Evolutionary conservation across 2,113 vertebrate species (phyloP), one percentile per base, ranked within the genome.

Genomic region (Saccopteryx leptura): DNA sequence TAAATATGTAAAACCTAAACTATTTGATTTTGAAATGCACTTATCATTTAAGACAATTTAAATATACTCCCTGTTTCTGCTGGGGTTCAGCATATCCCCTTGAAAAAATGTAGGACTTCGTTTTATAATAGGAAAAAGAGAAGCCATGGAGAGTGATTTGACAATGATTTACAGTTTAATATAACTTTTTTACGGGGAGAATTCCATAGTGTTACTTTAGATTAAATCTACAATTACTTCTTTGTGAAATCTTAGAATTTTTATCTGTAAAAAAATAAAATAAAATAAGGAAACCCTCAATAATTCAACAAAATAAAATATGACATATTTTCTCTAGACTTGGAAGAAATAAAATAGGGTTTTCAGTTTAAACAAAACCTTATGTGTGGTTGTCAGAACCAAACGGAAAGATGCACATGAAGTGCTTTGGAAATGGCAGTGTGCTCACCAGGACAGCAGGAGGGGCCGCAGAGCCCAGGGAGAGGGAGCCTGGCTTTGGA

Each of bases 1-100:
- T 92, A 96, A 96, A 90, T 92, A 90, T 86, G 69, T 78, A 88
- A 94, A 92, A 18, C 61, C 71, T 94, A 75, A 91, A 81, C 58
- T 46, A 85, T 97, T 95, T 96, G 15, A 82, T 95, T 95, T 94
- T 93, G 63, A 92, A 94, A 90, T 87, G 9, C 79, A 96, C 61
- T 94, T 96, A 69, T 79, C 66, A 78, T 63, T 95, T 88, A 96
- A 63, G 93, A 82, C 54, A 33, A 91, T 88, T 96, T 69, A 96
- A 85, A 88, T 88, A 65, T 0, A 52, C 10, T 39, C 65, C 17
- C 26, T 72, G 3, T 94, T 95, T 85, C 81, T 94, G 12, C 71
- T 90, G n/a, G 19, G 81, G 33, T 90, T 84, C 48, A 58, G 31
- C 1, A 48, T 2, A 88, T 75, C 54, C 21, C 48, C 68, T 93